Percentiles rank a stretch among this genome's conserved stretches.
These are phyloP conservation scores for Sialia sialis DNA, from an alignment of 2,113 vertebrate genomes.

Conservation along the genomic window DNA sequence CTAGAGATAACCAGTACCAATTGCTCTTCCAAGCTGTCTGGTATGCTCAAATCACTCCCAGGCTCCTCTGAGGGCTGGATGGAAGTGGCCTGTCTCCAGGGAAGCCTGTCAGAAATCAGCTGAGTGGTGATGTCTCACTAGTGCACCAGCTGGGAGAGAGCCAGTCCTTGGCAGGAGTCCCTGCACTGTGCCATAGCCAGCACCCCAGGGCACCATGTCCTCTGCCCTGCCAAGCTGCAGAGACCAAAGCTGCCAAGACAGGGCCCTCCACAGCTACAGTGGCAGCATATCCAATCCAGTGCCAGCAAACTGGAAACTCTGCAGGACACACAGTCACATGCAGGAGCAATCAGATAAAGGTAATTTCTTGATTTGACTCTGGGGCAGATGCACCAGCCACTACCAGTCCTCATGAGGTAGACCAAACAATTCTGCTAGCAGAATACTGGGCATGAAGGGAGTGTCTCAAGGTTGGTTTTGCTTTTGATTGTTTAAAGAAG, in stretches of 20 bases:
- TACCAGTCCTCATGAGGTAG: background rate
- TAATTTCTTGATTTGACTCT: background rate
- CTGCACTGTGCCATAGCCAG: background rate
- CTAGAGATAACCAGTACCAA: background rate
- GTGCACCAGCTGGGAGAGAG: background rate
- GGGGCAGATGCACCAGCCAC: background rate
- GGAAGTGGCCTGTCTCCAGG: background rate
- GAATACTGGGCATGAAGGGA: background rate
- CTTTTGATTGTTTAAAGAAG: background rate
- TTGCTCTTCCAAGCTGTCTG: background rate
- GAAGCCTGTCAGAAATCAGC: background rate
- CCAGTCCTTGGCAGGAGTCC: background rate
- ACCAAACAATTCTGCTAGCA: background rate
- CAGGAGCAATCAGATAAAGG: background rate
- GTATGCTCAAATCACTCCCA: background rate
- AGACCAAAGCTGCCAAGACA: background rate
- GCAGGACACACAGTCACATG: background rate
- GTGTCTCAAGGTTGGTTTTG: background rate
- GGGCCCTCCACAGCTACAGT: accelerated
- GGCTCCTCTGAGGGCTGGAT: background rate
- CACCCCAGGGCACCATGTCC: accelerated
- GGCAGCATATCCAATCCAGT: background rate
- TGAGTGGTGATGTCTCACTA: background rate
- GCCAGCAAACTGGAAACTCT: background rate
- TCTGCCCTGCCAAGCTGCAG: background rate